phyloP scores from a whole-genome alignment of 2,888 invertebrate species.

The Encarsia formosa region DNA sequence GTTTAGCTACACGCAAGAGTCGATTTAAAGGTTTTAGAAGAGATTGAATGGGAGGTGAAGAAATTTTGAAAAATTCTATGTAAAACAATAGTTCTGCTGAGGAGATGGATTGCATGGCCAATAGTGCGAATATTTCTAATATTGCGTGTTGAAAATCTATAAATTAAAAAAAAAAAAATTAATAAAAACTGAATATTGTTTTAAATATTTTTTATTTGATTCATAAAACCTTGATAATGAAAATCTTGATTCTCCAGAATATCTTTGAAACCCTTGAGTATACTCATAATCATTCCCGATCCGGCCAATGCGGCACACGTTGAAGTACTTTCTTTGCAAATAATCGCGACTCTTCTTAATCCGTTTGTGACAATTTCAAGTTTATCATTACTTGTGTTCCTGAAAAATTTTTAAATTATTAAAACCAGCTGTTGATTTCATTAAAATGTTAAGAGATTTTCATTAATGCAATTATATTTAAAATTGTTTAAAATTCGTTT shows the following conservation, averaged over 20 bases:
- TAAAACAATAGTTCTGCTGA: slow-evolving; percentile 58
- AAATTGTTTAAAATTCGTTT: too few species aligned
- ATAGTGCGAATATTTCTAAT: slow-evolving; percentile 59
- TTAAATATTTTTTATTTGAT: neutral
- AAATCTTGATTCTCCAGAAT: slow-evolving; percentile 40
- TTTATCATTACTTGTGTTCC: slow-evolving; percentile 41
- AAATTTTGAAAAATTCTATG: slow-evolving; percentile 58
- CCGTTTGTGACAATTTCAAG: slow-evolving; percentile 41
- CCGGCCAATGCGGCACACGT: slow-evolving; percentile 51
- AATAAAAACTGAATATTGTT: neutral
- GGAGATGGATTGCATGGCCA: slow-evolving; percentile 56
- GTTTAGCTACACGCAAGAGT: slow-evolving; percentile 53
- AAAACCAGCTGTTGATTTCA: too few species aligned
- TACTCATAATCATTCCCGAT: slow-evolving; percentile 45
- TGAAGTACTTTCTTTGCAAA: slow-evolving; percentile 49
- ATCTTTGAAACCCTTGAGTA: slow-evolving; percentile 48
- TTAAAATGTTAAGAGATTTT: too few species aligned
- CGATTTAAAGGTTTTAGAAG: slow-evolving; percentile 55
- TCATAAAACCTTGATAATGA: slow-evolving; percentile 40
- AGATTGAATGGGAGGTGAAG: slow-evolving; percentile 56
- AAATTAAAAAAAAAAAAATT: slow-evolving; percentile 7
- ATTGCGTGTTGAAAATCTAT: slow-evolving; percentile 65
- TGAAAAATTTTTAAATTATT: slow-evolving; percentile 26
- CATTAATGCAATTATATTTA: too few species aligned
- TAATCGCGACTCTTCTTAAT: slow-evolving; percentile 45